Percentiles rank a stretch among this genome's conserved stretches.
Evolutionary conservation across 1,140 invertebrate species (phyloP).

Genomic region (Megathymus violae): DNA sequence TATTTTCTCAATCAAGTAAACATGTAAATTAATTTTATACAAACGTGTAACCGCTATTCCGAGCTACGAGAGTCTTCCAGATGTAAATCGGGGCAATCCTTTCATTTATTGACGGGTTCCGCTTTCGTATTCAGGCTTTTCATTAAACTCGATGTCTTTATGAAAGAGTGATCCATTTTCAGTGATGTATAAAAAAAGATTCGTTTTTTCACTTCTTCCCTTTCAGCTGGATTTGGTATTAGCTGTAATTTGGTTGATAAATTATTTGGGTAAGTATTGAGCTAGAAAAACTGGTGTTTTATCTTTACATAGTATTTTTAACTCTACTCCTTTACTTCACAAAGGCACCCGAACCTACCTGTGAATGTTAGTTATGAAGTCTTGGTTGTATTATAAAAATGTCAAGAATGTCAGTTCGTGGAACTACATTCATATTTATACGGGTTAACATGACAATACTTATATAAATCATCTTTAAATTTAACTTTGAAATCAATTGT

Average conservation of each 20-base stretch:
- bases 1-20: neutral
- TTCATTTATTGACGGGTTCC: neutral
- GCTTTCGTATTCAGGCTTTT: neutral
- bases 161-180: neutral
- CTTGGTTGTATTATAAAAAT: no score
- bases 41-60: neutral
- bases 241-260: neutral
- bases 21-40: neutral
- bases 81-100: slow-evolving; percentile 1
- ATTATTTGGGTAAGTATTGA: no score
- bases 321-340: no score
- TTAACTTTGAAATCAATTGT: no score
- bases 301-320: no score
- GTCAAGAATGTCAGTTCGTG: no score
- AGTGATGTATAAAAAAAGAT: neutral
- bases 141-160: slow-evolving; percentile 2
- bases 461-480: no score
- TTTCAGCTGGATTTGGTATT: neutral
- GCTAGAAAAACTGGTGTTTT: no score
- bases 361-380: no score
- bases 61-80: neutral
- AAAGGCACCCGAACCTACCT: no score
- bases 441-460: no score
- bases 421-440: no score
- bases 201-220: neutral